Evolutionary conservation across 2,888 invertebrate genomes (phyloP).

Genomic region (Chaitophorus viminalis): DNA sequence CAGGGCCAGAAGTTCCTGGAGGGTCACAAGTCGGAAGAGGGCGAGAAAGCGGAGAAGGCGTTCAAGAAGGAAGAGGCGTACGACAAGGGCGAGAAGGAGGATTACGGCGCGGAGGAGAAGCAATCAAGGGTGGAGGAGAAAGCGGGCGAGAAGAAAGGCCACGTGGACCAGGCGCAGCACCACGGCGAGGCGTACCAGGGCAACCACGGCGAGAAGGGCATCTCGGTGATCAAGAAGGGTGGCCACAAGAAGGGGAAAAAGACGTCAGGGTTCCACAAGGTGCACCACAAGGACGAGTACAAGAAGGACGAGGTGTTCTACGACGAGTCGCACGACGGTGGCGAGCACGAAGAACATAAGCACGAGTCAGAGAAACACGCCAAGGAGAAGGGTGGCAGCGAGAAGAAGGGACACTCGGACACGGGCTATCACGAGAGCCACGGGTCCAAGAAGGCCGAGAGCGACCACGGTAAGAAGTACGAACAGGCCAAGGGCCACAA

Average conservation of each 20-base stretch:
- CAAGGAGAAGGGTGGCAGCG: conserved; percentile 71
- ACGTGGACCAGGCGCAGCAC: conserved; percentile 71
- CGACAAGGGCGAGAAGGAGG: conserved; percentile 72
- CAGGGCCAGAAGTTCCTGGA: conserved; percentile 70
- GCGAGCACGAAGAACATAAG: conserved; percentile 75
- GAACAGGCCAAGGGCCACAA: conserved; percentile 71
- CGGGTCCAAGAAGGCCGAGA: conserved; percentile 72
- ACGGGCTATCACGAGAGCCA: conserved; percentile 70
- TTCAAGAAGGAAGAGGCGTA: conserved; percentile 71
- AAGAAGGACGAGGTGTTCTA: conserved; percentile 82
- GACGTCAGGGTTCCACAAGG: conserved; percentile 78
- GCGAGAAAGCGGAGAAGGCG: conserved; percentile 72
- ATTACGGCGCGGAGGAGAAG: conserved; percentile 71
- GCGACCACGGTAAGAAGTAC: conserved; percentile 72
- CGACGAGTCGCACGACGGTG: conserved; percentile 76
- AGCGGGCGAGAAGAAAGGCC: conserved; percentile 71
- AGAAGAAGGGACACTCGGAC: conserved; percentile 72
- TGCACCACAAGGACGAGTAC: conserved; percentile 81
- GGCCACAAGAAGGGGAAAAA: conserved; percentile 77
- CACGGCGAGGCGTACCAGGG: conserved; percentile 72
- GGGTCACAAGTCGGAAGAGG: conserved; percentile 70
- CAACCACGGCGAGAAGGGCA: conserved; percentile 71
- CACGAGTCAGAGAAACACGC: conserved; percentile 71
- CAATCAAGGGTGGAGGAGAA: conserved; percentile 71
- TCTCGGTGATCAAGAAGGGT: conserved; percentile 72